phyloP scores from a whole-genome alignment of 2,888 invertebrate genomes.

The Dexiosoma caninum region DNA sequence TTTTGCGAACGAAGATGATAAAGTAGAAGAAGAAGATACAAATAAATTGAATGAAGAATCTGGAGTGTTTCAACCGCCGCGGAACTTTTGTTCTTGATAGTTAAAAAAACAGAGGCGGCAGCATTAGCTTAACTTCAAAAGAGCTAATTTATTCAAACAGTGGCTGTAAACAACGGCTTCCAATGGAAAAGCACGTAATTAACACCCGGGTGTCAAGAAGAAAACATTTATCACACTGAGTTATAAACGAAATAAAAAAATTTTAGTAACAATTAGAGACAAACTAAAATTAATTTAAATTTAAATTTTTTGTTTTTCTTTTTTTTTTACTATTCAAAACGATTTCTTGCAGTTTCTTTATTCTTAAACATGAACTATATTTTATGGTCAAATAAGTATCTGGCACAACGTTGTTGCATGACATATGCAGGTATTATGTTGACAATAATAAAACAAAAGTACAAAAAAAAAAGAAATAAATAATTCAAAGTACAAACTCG shows the following conservation, averaged over 20 bases:
- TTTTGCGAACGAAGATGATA: too few species aligned
- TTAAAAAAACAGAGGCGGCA: too few species aligned
- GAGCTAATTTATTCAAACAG: background rate
- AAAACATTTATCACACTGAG: background rate
- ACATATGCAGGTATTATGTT: conserved; percentile 36
- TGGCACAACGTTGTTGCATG: conserved; percentile 62
- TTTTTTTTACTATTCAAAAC: background rate
- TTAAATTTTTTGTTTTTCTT: background rate
- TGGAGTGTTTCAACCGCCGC: too few species aligned
- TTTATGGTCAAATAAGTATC: conserved; percentile 62
- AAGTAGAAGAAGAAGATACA: too few species aligned
- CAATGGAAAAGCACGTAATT: background rate
- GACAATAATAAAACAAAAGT: conserved; percentile 23
- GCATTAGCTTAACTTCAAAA: too few species aligned
- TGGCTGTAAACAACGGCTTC: background rate
- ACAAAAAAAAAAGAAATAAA: background rate
- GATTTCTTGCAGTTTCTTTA: background rate
- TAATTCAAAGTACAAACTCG: too few species aligned
- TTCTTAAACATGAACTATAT: conserved; percentile 52
- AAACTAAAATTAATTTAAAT: background rate
- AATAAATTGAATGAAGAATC: too few species aligned
- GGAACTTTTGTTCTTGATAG: too few species aligned
- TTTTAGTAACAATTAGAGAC: background rate
- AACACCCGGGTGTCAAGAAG: conserved; percentile 6
- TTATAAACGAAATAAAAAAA: background rate